Evolutionary conservation across 23 tunicate species (phyloP).

Genomic region (Halocynthia aurantium): DNA sequence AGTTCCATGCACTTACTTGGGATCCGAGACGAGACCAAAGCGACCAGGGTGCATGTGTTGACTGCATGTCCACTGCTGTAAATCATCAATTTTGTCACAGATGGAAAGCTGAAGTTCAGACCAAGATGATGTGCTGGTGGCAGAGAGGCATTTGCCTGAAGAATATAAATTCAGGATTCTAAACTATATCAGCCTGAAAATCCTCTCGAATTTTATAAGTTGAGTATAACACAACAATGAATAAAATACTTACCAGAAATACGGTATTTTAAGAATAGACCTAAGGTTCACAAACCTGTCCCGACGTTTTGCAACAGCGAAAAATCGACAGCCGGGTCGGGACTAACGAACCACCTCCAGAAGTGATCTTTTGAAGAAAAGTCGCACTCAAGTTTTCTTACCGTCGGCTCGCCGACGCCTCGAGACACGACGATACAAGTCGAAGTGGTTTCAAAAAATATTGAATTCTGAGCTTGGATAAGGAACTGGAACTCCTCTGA

Average conservation of each 20-base stretch:
- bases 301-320: constrained; percentile 6
- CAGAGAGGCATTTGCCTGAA: constrained; percentile 3
- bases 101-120: background rate
- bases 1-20: background rate
- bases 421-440: background rate
- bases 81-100: background rate
- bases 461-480: background rate
- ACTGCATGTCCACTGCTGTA: constrained; percentile 25
- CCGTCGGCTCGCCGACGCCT: background rate
- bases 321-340: background rate
- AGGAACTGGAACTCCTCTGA: constrained; percentile 28
- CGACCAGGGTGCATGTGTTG: constrained; percentile 11
- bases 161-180: background rate
- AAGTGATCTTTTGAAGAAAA: background rate
- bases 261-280: background rate
- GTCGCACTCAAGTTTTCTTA: background rate
- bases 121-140: background rate
- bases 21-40: constrained; percentile 18
- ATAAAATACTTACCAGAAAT: no score
- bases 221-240: no score
- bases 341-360: constrained; percentile 17
- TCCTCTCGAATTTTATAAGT: no score
- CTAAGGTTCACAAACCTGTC: background rate
- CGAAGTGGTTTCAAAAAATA: constrained; percentile 1
- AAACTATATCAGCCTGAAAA: no score